Base-by-base conservation (phyloP, 2,888 invertebrate genomes). In the Capitulum mitella region DNA sequence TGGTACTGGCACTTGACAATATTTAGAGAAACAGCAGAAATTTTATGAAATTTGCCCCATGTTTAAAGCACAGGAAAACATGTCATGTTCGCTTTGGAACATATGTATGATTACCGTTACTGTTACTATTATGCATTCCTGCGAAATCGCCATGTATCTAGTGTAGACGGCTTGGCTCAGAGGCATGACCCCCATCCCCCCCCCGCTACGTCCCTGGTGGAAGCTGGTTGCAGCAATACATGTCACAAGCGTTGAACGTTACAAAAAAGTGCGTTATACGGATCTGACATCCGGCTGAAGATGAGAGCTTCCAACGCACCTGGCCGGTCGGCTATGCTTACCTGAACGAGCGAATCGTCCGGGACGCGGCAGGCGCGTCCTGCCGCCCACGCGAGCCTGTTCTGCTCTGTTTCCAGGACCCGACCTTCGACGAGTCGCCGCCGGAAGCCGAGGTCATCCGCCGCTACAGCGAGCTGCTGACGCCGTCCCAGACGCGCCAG, bases 391-490 rank as follows among this genome's bases (percentile, higher is more conserved):
- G 10, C 46, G 10, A 12, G 46, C 10, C 46, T 46, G 46, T 46
- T 14, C 10, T 46, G 46, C 22, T 19, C 51, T 8, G 29, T 14
- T 58, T n/a, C 29, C 61, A 61, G 61, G 61, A 61, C 61, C 61
- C 26, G 61, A 61, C 32, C n/a, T 61, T 61, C 32, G 61, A 61
- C 61, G 61, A 61, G 61, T 61, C 61, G 10, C 61, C 70, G 8
- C 70, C 70, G 22, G 70, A 37, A 22, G 70, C 70, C 22, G 34
- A 19, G 16, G 22, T 26, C 34, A 70, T 70, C 1, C 70, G 70
- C 19, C 70, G 70, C 6, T 37, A 37, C 70, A 70, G 70, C 37
- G 70, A 26, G 70, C 70, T 70, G 70, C 70, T 70, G 6, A 29
- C n/a, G 22, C 70, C 70, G 37, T 22, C 19, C 5, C 70, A 70